Evolutionary conservation across 2,888 invertebrate genomes (phyloP).

Genomic region (Andrena dorsata): DNA sequence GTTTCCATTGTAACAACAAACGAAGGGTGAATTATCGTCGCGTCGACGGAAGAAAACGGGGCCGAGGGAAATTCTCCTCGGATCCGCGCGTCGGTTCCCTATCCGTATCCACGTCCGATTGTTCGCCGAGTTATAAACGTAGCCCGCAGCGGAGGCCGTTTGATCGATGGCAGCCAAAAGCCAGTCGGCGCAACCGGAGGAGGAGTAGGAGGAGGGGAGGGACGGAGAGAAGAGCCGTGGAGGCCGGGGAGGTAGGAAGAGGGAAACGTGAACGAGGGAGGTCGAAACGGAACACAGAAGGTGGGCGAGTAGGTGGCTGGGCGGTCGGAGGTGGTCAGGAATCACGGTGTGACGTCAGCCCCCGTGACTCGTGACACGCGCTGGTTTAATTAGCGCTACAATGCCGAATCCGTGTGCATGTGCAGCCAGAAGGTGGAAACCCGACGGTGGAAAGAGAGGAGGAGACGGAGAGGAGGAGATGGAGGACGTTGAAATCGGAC

Average conservation of each 20-base stretch:
- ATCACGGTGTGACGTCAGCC: conserved; percentile 80
- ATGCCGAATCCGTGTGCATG: conserved; percentile 77
- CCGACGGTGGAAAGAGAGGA: conserved; percentile 25
- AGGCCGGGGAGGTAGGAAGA: conserved; percentile 4
- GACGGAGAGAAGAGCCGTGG: conserved; percentile 10
- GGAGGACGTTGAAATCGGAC: conserved; percentile 55
- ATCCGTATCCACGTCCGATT: conserved; percentile 52
- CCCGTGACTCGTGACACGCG: conserved; percentile 81
- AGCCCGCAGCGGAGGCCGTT: conserved; percentile 65
- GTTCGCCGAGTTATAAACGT: conserved; percentile 59
- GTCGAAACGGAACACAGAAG: conserved; percentile 65
- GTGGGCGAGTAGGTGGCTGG: conserved; percentile 54
- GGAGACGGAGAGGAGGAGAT: conserved; percentile 21
- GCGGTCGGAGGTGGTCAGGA: conserved; percentile 69
- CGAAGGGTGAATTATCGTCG: conserved; percentile 59
- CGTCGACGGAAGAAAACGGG: conserved; percentile 57
- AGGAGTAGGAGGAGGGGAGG: conserved; percentile 16
- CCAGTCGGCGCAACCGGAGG: conserved; percentile 47
- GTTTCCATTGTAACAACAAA: conserved; percentile 48
- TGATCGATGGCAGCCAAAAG: conserved; percentile 73
- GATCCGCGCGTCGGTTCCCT: conserved; percentile 27
- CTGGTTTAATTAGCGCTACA: conserved; percentile 83
- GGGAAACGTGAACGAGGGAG: conserved; percentile 28
- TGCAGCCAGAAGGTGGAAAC: conserved; percentile 64
- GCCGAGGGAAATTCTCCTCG: conserved; percentile 58